A percentile compares a stretch with the other conserved stretches of the same genome.
Conservation (phyloP, 2,113 vertebrate species). For the Bungarus multicinctus region DNA sequence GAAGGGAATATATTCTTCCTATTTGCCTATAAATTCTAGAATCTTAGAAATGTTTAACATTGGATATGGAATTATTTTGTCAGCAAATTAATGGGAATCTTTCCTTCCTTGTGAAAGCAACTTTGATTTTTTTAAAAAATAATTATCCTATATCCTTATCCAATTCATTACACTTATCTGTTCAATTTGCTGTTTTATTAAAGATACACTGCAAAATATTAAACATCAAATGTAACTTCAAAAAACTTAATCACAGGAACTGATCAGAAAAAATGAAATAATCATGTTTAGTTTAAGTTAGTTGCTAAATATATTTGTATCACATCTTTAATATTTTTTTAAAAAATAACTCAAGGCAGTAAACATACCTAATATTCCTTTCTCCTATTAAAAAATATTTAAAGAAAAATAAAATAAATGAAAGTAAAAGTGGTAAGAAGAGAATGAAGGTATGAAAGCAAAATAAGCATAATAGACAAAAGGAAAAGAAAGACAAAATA, state of each 20-base stretch:
- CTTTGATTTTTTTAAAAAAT: slow-evolving; percentile 1
- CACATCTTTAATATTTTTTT: no score
- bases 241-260: neutral
- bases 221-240: slow-evolving; percentile 20
- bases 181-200: slow-evolving; percentile 43
- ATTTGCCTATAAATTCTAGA: neutral
- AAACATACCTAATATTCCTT: neutral
- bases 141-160: slow-evolving; percentile 29
- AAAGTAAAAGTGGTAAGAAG: neutral
- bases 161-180: slow-evolving; percentile 48
- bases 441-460: neutral
- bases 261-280: slow-evolving; percentile 4
- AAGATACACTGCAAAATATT: slow-evolving; percentile 43
- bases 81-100: slow-evolving; percentile 40
- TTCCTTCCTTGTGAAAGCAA: slow-evolving; percentile 40
- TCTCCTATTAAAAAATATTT: neutral
- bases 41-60: slow-evolving; percentile 12
- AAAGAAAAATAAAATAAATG: neutral
- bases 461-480: neutral
- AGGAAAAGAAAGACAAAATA: neutral
- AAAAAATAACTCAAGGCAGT: no score
- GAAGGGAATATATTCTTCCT: neutral
- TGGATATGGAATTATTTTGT: slow-evolving; percentile 9
- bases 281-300: neutral
- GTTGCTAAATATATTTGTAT: neutral